phyloP scores from a whole-genome alignment of 2,797 vertebrate species.

The Erethizon dorsatum region DNA sequence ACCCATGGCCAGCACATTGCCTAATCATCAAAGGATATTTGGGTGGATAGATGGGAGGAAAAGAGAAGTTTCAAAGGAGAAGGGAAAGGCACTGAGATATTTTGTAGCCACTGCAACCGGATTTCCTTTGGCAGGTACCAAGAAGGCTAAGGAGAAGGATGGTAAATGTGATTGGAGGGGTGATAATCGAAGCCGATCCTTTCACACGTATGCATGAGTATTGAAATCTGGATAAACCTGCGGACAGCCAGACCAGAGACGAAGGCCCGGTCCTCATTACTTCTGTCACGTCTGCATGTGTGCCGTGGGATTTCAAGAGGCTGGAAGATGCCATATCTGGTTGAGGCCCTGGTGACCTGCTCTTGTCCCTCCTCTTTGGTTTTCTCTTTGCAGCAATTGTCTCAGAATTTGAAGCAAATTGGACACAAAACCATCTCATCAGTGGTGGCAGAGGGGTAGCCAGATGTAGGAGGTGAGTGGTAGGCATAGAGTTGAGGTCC shows the following conservation, averaged over 20 bases:
- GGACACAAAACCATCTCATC: not conserved
- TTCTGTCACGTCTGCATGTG: not conserved
- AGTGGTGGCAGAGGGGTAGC: not conserved
- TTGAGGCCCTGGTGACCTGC: not conserved
- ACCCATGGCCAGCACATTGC: no score
- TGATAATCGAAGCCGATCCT: no score
- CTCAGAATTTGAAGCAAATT: not conserved
- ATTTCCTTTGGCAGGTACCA: not conserved
- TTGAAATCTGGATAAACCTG: not conserved
- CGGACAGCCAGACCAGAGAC: not conserved
- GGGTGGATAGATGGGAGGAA: not conserved
- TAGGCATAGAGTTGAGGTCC: constrained; percentile 56
- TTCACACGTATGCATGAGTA: not conserved
- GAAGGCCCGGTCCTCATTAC: not conserved
- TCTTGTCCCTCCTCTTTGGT: no score
- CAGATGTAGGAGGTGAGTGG: not conserved
- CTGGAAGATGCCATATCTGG: not conserved
- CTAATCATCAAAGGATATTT: not conserved
- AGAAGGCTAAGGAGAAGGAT: not conserved
- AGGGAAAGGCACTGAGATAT: not conserved
- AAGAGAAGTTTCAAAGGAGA: no score
- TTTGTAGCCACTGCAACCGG: not conserved
- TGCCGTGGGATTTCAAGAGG: not conserved
- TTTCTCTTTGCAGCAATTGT: not conserved
- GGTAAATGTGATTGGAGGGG: not conserved